Conservation (phyloP, 2,888 invertebrate species). For the Troides helena region DNA sequence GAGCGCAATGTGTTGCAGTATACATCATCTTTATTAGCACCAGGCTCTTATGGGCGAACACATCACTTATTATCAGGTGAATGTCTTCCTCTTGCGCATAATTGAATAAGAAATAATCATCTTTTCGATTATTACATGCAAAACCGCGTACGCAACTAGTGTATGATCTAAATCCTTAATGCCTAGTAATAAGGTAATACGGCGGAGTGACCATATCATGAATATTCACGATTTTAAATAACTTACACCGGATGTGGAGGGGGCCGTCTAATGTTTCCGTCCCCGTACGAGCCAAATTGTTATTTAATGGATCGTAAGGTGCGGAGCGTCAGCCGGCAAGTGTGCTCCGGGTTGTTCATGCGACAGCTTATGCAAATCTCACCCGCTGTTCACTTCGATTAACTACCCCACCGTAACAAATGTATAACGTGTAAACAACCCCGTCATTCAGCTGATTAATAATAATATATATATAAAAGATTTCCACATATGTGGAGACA, state of each 20-base stretch:
- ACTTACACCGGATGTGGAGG: not conserved
- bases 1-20: too few relatives aligned
- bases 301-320: constrained; percentile 20
- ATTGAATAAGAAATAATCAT: too few relatives aligned
- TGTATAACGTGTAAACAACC: too few relatives aligned
- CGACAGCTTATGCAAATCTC: constrained; percentile 20
- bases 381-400: not conserved
- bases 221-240: constrained; percentile 27
- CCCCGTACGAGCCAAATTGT: constrained; percentile 11
- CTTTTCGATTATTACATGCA: too few relatives aligned
- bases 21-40: too few relatives aligned
- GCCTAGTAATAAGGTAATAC: constrained; percentile 20
- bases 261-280: constrained; percentile 15
- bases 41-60: too few relatives aligned
- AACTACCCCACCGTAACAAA: not conserved
- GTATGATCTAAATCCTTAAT: constrained; percentile 16
- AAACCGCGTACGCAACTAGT: not conserved
- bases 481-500: too few relatives aligned
- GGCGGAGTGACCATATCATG: constrained; percentile 13
- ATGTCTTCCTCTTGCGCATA: too few relatives aligned
- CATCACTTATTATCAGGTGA: too few relatives aligned
- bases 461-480: too few relatives aligned
- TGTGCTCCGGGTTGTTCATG: not conserved
- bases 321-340: not conserved
- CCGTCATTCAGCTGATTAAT: too few relatives aligned